These are phyloP conservation scores for Entomyzon cyanotis DNA, from an alignment of 2,113 vertebrate species.

Conservation along the genomic window DNA sequence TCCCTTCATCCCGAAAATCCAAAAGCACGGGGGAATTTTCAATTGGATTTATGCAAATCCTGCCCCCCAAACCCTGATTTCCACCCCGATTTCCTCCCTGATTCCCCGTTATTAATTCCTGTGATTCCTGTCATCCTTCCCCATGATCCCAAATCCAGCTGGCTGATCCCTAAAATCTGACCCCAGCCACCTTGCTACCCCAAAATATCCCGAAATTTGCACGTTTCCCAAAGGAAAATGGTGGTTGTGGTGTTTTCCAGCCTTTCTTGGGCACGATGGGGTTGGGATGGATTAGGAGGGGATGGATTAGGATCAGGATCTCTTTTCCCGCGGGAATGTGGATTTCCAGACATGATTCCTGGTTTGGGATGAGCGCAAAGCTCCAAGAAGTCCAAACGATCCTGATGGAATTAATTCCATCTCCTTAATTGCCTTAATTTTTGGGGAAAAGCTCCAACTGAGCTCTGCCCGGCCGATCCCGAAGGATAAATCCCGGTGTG, in stretches of 20 bases:
- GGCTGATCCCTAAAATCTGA: background rate
- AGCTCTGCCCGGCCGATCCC: fast-evolving
- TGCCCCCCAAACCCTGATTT: too few species aligned
- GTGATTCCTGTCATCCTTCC: background rate
- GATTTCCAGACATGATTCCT: background rate
- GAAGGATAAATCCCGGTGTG: fast-evolving
- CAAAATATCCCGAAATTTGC: fast-evolving
- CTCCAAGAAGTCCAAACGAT: background rate
- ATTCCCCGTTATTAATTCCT: background rate
- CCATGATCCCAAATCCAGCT: background rate
- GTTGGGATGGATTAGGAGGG: too few species aligned
- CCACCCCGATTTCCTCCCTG: background rate
- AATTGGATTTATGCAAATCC: background rate
- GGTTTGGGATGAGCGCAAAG: background rate
- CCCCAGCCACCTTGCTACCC: background rate
- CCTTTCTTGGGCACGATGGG: background rate
- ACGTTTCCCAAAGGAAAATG: background rate
- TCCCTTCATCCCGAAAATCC: background rate
- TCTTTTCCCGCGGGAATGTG: background rate
- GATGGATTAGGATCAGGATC: background rate
- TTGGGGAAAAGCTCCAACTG: background rate
- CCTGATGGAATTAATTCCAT: fast-evolving
- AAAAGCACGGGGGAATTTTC: background rate
- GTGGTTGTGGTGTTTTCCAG: background rate
- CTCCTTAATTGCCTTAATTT: fast-evolving